A percentile compares a stretch with the other conserved stretches of the same genome.
These are phyloP conservation scores for Drosophila hydei DNA, from an alignment of 1,140 invertebrate species.

Conservation along the genomic window DNA sequence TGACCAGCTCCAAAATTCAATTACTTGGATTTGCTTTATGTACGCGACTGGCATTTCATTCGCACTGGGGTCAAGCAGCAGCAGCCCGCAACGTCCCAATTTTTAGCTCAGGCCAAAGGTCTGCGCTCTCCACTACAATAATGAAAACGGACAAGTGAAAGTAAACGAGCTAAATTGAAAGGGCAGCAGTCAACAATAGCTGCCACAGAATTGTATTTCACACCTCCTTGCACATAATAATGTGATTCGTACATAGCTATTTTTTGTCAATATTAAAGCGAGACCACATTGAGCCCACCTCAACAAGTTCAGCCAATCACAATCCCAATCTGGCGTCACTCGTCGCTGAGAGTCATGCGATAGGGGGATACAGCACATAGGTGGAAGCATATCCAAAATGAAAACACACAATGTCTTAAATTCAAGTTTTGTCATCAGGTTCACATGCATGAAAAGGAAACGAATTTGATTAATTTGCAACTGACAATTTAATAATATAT, in stretches of 20 bases:
- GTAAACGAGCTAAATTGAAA: constrained; percentile 25
- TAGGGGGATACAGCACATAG: too few species aligned
- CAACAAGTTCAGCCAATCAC: too few species aligned
- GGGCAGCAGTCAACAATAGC: constrained; percentile 48
- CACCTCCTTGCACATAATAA: constrained; percentile 67
- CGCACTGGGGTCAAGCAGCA: constrained; percentile 3
- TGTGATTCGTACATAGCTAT: constrained; percentile 27
- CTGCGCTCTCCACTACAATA: constrained; percentile 8
- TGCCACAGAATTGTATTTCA: constrained; percentile 73
- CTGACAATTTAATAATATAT: too few species aligned
- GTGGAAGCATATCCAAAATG: too few species aligned
- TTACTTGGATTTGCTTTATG: constrained; percentile 22
- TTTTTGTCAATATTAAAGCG: not conserved
- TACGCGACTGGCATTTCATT: constrained; percentile 17
- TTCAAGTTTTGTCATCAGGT: too few species aligned
- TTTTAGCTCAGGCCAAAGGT: not conserved
- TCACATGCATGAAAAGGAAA: too few species aligned
- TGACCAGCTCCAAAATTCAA: constrained; percentile 8
- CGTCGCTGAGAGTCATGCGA: too few species aligned
- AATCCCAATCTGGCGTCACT: too few species aligned
- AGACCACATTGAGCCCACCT: too few species aligned
- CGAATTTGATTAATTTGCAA: too few species aligned
- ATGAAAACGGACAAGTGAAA: constrained; percentile 29
- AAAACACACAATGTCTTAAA: too few species aligned
- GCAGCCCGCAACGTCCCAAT: constrained; percentile 6